phyloP scores from a whole-genome alignment of 2,797 vertebrate genomes.

The Buceros bicornis region DNA sequence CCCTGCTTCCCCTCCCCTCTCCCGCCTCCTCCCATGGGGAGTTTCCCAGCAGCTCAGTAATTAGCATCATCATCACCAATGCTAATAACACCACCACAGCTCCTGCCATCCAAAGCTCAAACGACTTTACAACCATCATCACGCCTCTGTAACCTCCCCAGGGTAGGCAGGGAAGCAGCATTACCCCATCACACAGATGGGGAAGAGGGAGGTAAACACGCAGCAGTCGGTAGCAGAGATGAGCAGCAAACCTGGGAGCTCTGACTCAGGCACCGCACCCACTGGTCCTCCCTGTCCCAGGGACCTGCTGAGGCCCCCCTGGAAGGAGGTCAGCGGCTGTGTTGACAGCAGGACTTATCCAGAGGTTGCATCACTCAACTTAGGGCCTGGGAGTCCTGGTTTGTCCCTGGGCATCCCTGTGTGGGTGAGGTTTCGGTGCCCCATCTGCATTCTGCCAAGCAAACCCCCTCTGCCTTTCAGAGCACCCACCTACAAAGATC shows the following conservation, averaged over 20 bases:
- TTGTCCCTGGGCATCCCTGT: background rate
- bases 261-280: background rate
- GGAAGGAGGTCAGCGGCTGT: background rate
- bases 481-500: background rate
- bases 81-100: constrained; percentile 59
- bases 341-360: background rate
- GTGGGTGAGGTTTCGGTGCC: background rate
- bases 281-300: background rate
- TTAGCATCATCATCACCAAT: constrained; percentile 52
- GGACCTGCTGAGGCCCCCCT: background rate
- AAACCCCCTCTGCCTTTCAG: background rate
- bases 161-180: constrained; percentile 20
- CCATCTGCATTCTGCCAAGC: background rate
- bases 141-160: constrained; percentile 39
- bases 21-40: constrained; percentile 62
- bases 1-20: background rate
- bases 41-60: constrained; percentile 67
- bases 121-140: constrained; percentile 29
- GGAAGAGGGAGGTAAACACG: background rate
- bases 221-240: background rate
- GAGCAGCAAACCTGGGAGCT: background rate
- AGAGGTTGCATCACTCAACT: fast-evolving
- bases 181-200: background rate
- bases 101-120: constrained; percentile 37
- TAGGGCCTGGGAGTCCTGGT: background rate